A percentile compares a stretch with the other conserved stretches of the same genome.
These are phyloP conservation scores for Plectrocnemia conspersa DNA, from an alignment of 1,140 invertebrate genomes.

Conservation along the genomic window DNA sequence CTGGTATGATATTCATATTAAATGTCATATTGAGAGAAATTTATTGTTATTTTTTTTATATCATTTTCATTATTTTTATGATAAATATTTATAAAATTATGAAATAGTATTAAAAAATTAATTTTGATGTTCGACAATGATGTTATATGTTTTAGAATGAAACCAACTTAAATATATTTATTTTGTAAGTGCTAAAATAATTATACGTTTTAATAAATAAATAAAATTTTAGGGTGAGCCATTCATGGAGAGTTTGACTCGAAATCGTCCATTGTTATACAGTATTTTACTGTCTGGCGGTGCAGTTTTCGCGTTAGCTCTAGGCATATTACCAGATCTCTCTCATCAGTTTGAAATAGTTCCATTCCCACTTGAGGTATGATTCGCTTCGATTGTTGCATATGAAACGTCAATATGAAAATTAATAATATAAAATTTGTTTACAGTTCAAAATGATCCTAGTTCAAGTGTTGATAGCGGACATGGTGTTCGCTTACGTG, in stretches of 20 bases:
- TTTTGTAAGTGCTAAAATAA: too few species aligned
- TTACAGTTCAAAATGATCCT: conserved; percentile 82
- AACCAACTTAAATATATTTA: too few species aligned
- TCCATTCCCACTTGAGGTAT: conserved; percentile 79
- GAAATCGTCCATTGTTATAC: conserved; percentile 91
- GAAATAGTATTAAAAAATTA: background rate
- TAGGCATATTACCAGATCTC: conserved; percentile 72
- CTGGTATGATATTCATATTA: too few species aligned
- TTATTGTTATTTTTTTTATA: conserved; percentile 1
- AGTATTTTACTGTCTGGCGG: conserved; percentile 72
- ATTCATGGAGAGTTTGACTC: conserved; percentile 93
- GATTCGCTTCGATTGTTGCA: conserved; percentile 37
- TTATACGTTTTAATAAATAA: conserved; percentile 34
- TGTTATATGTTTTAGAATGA: too few species aligned
- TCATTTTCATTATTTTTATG: background rate
- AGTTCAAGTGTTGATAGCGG: conserved; percentile 71
- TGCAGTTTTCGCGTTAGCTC: conserved; percentile 70
- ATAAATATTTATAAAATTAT: background rate
- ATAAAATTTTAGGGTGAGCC: conserved; percentile 88
- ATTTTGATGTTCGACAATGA: too few species aligned
- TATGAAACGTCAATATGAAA: background rate
- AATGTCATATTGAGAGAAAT: too few species aligned
- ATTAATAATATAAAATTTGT: conserved; percentile 36
- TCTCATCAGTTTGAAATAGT: conserved; percentile 84
- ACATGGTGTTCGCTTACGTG: conserved; percentile 77